Base-by-base conservation (phyloP, 2,113 vertebrate species). In the Cheilinus undulatus region DNA sequence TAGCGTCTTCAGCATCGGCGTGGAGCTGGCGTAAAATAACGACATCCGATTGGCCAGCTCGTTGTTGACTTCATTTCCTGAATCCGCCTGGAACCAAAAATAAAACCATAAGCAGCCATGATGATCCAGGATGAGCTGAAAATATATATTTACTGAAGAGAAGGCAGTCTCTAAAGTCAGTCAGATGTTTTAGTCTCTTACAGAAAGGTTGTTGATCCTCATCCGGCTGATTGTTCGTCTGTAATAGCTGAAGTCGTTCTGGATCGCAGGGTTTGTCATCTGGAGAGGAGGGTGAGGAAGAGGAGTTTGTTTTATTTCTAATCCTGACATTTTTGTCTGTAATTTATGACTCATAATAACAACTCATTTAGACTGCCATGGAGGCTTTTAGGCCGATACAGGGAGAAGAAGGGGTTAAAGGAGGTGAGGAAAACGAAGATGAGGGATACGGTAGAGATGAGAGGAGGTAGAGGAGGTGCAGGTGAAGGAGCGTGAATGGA, bases 211-310 rank as follows among this genome's bases (percentile, higher is more conserved):
- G 88, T 91, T 91, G 82, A 91, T 89, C 0, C 86, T 17, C 89
- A 89, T 87, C 61, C 89, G 84, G 69, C 89, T 91, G 83, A 91
- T 93, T 40, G 97, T 99, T 75, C 98, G 94, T 74, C 98, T 94
- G 0, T 99, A 99, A 76, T 99, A 99, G 89, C 98, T 99, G 95
- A 99, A 99, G 83, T 99, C 98, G 26, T 99, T 99, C 93, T 99
- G 97, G 93, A 99, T 99, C 84, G 98, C 98, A 3, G 98, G 98
- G 89, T 98, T 99, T 54, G 96, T 99, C 98, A 99, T 99, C 98
- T 99, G 76, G 38, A 3, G 14, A 23, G 20, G 27, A 20, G 22
- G 14, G 0, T 24, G 26, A 45, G 2, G 40, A 38, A 17, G 57
- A 43, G 40, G 15, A 43, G 15, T n/a, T n/a, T n/a, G n/a, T n/a